Evolutionary conservation across 2,888 invertebrate genomes (phyloP).

Genomic region (Eubasilissa splendida): DNA sequence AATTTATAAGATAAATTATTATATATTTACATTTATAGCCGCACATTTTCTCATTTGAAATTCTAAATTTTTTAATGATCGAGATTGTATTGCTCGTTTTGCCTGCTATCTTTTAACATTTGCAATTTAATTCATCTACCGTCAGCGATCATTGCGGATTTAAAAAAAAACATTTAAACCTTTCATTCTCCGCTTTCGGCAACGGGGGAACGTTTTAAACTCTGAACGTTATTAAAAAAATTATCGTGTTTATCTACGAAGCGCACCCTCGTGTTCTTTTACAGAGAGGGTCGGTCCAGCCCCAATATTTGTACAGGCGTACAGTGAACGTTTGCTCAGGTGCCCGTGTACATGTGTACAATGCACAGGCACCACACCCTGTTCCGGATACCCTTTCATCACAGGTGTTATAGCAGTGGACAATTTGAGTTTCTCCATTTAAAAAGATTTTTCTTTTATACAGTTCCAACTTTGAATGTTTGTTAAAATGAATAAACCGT

Average conservation of each 20-base stretch:
- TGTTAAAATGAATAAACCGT: constrained; percentile 3
- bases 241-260: constrained; percentile 4
- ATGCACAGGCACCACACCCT: neutral
- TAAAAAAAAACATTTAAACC: neutral
- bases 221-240: constrained; percentile 11
- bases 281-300: neutral
- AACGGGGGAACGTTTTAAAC: constrained; percentile 9
- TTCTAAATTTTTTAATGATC: no score
- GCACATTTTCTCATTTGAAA: no score
- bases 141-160: constrained; percentile 14
- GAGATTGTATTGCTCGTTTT: no score
- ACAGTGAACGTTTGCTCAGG: neutral
- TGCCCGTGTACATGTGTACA: neutral
- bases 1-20: no score
- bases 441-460: constrained; percentile 5
- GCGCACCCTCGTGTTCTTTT: neutral
- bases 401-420: constrained; percentile 2
- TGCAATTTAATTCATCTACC: no score
- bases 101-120: no score
- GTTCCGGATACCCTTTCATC: constrained; percentile 13
- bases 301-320: neutral
- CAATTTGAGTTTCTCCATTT: neutral
- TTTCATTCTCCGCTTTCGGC: neutral
- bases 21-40: no score
- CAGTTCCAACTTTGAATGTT: neutral